These are phyloP conservation scores for Camelus dromedarius DNA, from an alignment of 2,113 vertebrate genomes.

Conservation along the genomic window DNA sequence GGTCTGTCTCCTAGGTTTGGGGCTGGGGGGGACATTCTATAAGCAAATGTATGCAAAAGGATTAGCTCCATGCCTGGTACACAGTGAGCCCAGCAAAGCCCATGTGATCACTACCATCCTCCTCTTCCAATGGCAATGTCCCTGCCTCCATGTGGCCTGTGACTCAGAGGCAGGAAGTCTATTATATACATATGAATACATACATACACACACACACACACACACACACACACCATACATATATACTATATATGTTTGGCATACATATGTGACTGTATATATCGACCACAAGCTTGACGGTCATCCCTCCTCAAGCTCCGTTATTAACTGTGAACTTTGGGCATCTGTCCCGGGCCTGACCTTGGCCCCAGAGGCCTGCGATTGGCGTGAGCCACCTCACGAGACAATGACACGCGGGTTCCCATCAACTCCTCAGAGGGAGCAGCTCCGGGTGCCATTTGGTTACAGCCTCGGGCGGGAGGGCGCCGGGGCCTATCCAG, in stretches of 20 bases:
- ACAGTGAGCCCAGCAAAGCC: not conserved
- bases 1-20: not conserved
- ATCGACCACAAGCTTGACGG: not conserved
- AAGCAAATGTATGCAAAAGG: not conserved
- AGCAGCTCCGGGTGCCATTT: too few species aligned
- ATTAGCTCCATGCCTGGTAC: not conserved
- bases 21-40: not conserved
- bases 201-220: not conserved
- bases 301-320: accelerated
- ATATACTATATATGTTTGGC: not conserved
- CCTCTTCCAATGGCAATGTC: accelerated
- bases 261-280: not conserved
- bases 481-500: not conserved
- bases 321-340: not conserved
- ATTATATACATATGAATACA: too few species aligned
- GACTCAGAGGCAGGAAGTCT: not conserved
- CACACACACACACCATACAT: too few species aligned
- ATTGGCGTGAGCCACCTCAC: accelerated
- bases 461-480: too few species aligned
- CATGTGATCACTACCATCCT: accelerated
- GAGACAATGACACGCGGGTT: not conserved
- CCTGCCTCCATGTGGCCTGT: not conserved
- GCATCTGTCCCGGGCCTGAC: not conserved
- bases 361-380: not conserved
- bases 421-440: not conserved